These are phyloP conservation scores for Drosophila silvestris DNA, from an alignment of 2,888 invertebrate genomes.

Conservation along the genomic window DNA sequence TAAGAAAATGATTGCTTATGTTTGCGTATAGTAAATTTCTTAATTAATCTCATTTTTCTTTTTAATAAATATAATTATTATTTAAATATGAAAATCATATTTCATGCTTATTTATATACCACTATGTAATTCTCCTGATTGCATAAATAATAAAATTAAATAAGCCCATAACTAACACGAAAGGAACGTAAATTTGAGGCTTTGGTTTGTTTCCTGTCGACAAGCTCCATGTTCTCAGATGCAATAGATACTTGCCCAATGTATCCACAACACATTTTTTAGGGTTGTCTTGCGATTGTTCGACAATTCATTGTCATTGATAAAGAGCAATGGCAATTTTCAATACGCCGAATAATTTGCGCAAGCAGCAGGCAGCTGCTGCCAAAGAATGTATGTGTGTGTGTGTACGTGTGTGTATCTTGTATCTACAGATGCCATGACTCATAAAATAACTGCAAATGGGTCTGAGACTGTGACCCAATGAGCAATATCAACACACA, in stretches of 20 bases:
- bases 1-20: neutral
- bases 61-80: neutral
- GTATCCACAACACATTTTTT: slow-evolving; percentile 30
- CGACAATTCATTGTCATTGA: slow-evolving; percentile 72
- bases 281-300: slow-evolving; percentile 47
- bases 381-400: slow-evolving; percentile 24
- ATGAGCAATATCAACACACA: slow-evolving; percentile 64
- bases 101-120: neutral
- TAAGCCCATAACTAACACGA: neutral
- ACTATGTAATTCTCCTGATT: neutral
- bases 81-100: neutral
- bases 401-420: neutral
- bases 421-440: slow-evolving; percentile 55
- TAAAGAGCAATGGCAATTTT: slow-evolving; percentile 62
- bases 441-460: slow-evolving; percentile 52
- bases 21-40: neutral
- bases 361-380: slow-evolving; percentile 57
- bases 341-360: slow-evolving; percentile 63
- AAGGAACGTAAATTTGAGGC: neutral
- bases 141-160: neutral
- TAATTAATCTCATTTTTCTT: neutral
- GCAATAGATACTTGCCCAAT: slow-evolving; percentile 16
- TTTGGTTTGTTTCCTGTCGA: slow-evolving; percentile 10
- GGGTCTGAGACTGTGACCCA: slow-evolving; percentile 66
- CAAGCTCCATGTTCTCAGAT: slow-evolving; percentile 18